Base-by-base conservation (phyloP, 1,140 invertebrate species). In the Dreissena rostriformis region DNA sequence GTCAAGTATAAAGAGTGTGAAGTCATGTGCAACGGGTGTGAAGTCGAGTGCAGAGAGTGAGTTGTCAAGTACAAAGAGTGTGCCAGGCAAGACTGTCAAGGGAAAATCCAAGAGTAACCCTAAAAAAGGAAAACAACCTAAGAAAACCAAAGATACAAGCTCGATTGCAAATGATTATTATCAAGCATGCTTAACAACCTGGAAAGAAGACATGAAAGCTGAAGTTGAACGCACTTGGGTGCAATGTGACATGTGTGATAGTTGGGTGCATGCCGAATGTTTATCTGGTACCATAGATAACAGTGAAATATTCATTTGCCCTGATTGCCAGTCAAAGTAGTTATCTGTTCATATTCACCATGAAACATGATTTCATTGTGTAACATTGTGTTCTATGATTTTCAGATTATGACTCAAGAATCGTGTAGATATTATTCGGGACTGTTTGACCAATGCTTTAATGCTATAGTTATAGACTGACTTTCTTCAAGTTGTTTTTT, bases 201-300 rank as follows among this genome's bases (percentile, higher is more conserved):
- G 71, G 71, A 24, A 53, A 15, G 71, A 73, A 24, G 71, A 73
- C 29, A 73, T 14, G 10, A 53, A 7, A 22, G 52, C 71, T 15
- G 71, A 53, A n/a, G 15, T 6, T 12, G 51, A 73, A 7, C 14
- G 29, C 11, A 19, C 57, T 14, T 73, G 29, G 71, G 26, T 73
- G 8, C 71, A 73, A 24, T 73, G 71, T 73, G 71, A 73, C 26
- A 11, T 52, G 26, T 73, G 71, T 53, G 71, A 73, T 73, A 24
- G 71, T 26, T 73, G 71, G 71, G 15, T 73, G 29, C 71, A 73
- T 73, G 14, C 29, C 6, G 71, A 73, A 15, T 73, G 71, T 53
- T 22, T 73, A 39, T 11, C 71, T n/a, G 28, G 14, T 7, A n/a
- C 71, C 57, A 53, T 73, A 17, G 71, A 51, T n/a, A 53, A 73